Evolutionary conservation across 1,140 invertebrate genomes (phyloP).

Genomic region (Rhyzopertha dominica): DNA sequence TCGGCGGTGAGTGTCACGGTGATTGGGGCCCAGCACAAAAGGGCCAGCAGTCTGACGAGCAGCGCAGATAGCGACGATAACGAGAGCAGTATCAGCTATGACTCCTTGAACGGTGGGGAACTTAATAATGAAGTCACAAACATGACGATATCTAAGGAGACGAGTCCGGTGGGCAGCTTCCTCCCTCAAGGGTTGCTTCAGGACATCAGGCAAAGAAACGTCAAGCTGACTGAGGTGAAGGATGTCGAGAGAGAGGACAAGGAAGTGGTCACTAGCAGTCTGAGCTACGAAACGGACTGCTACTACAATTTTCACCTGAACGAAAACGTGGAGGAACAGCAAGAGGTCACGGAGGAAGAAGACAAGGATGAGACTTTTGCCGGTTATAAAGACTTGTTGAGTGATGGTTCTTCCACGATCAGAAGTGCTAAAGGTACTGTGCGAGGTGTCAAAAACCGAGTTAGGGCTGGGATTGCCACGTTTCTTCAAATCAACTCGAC

Average conservation of each 20-base stretch:
- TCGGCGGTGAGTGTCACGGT: conserved; percentile 47
- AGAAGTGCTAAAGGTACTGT: conserved; percentile 86
- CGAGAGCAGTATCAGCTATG: conserved; percentile 66
- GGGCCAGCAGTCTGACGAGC: conserved; percentile 52
- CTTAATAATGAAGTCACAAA: conserved; percentile 28
- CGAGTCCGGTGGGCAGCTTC: conserved; percentile 42
- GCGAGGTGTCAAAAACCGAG: conserved; percentile 87
- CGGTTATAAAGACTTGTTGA: conserved; percentile 71
- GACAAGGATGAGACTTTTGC: conserved; percentile 68
- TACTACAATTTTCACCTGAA: conserved; percentile 79
- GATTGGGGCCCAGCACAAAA: conserved; percentile 45
- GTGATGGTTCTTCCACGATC: conserved; percentile 64
- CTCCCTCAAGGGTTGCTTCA: conserved; percentile 55
- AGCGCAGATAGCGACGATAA: conserved; percentile 61
- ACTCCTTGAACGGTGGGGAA: conserved; percentile 64
- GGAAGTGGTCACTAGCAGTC: conserved; percentile 49
- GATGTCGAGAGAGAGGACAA: conserved; percentile 54
- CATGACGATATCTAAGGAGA: conserved; percentile 5
- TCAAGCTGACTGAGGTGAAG: conserved; percentile 45
- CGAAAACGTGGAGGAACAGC: conserved; percentile 61
- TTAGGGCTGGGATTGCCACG: conserved; percentile 88
- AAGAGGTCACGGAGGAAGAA: conserved; percentile 46
- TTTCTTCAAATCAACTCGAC: conserved; percentile 77
- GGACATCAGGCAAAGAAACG: conserved; percentile 55
- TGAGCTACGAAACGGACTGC: conserved; percentile 65